phyloP scores from a whole-genome alignment of 2,113 vertebrate genomes.

The Prunella fulvescens region DNA sequence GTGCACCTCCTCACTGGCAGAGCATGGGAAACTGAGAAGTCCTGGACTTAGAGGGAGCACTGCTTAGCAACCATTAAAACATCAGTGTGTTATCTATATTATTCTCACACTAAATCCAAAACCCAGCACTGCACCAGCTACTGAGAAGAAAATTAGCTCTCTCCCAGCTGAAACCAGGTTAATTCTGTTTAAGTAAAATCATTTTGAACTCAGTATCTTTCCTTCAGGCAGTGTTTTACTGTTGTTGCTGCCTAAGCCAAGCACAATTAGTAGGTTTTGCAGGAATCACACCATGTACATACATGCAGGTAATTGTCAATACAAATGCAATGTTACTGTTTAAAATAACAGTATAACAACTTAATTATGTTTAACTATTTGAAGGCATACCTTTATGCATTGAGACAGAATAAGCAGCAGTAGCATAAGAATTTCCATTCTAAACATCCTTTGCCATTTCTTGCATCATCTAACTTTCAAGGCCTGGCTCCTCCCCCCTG shows the following conservation, averaged over 20 bases:
- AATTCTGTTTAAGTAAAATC: background rate
- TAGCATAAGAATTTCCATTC: background rate
- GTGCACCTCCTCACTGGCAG: background rate
- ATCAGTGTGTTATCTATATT: background rate
- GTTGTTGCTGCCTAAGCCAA: background rate
- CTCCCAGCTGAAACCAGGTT: background rate
- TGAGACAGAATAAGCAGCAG: background rate
- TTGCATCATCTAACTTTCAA: background rate
- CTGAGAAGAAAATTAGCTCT: background rate
- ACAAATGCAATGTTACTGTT: background rate
- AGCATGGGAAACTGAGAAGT: background rate
- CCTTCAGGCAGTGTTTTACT: background rate
- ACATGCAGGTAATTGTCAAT: constrained; percentile 11
- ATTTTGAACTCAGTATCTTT: background rate
- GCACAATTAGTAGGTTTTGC: background rate
- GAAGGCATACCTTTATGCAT: background rate
- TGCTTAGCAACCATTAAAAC: background rate
- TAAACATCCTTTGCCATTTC: background rate
- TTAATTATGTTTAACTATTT: constrained; percentile 14
- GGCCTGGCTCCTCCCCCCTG: background rate
- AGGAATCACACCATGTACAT: background rate
- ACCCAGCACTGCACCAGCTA: background rate
- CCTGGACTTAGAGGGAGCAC: background rate
- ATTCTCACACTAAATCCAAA: background rate
- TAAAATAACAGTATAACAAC: background rate